phyloP scores from a whole-genome alignment of 2,113 vertebrate species.

The Rhagologus leucostigma region DNA sequence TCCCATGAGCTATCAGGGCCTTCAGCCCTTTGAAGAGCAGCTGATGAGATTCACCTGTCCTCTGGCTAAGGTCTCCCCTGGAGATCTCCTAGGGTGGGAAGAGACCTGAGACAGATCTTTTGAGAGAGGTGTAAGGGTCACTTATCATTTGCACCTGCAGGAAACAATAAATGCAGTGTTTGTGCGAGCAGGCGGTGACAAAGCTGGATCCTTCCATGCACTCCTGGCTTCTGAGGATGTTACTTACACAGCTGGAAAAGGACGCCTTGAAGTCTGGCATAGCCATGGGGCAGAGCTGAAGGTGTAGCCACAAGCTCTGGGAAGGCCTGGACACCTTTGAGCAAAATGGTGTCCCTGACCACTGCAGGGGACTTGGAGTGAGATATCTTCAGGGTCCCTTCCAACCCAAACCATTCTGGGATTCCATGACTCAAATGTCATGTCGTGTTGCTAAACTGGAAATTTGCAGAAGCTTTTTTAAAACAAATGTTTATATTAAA shows the following conservation, averaged over 20 bases:
- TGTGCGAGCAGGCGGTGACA: neutral
- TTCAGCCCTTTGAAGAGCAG: neutral
- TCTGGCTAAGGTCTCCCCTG: neutral
- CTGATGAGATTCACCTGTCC: neutral
- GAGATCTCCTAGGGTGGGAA: neutral
- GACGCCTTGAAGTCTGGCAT: neutral
- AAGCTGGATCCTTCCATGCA: neutral
- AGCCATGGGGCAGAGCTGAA: neutral
- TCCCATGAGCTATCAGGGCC: neutral
- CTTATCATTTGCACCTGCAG: neutral
- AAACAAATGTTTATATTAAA: neutral
- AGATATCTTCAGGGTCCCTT: neutral
- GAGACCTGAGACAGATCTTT: neutral
- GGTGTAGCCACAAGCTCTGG: neutral
- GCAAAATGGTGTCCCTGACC: neutral
- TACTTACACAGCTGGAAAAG: neutral
- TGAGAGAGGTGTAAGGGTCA: neutral
- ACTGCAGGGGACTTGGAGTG: neutral
- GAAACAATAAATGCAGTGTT: rapidly evolving
- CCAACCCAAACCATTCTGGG: neutral
- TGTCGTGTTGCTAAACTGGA: neutral
- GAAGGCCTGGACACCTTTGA: neutral
- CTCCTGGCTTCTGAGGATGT: neutral
- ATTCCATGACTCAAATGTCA: neutral
- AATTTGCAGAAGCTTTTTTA: neutral